Evolutionary conservation across 2,113 vertebrate species (phyloP).

Genomic region (Jaculus jaculus): DNA sequence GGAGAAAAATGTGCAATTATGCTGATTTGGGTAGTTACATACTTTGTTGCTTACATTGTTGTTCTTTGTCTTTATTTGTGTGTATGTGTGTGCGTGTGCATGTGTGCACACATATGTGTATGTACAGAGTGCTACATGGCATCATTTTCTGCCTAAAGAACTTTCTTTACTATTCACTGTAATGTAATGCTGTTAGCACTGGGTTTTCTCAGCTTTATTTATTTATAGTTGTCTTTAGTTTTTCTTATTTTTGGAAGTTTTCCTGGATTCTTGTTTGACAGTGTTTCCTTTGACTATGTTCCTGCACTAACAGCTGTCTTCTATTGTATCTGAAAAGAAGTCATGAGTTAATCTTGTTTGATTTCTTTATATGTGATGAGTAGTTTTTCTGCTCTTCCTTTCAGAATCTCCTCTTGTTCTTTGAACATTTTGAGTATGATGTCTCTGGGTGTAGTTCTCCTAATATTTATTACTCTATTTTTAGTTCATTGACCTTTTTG

Average conservation of each 20-base stretch:
- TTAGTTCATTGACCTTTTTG: constrained; percentile 7
- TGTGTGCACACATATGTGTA: background rate
- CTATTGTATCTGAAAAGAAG: background rate
- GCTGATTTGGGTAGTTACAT: background rate
- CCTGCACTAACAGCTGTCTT: constrained; percentile 29
- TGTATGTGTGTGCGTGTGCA: background rate
- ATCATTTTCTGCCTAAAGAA: constrained; percentile 4
- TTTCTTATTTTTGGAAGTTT: constrained; percentile 2
- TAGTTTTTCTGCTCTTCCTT: background rate
- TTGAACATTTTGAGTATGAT: constrained; percentile 2
- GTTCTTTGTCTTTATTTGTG: background rate
- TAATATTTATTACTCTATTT: background rate
- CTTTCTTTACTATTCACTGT: background rate
- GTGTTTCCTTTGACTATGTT: background rate
- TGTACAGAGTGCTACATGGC: background rate
- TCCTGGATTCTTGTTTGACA: background rate
- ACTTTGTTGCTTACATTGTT: background rate
- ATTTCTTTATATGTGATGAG: background rate
- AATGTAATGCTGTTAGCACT: background rate
- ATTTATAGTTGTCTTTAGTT: background rate
- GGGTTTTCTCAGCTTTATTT: background rate
- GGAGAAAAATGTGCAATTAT: background rate
- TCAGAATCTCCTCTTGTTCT: constrained; percentile 29
- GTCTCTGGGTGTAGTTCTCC: background rate
- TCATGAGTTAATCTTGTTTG: background rate